Conservation (phyloP, 2,888 invertebrate species). For the Synergus laeviventris region DNA sequence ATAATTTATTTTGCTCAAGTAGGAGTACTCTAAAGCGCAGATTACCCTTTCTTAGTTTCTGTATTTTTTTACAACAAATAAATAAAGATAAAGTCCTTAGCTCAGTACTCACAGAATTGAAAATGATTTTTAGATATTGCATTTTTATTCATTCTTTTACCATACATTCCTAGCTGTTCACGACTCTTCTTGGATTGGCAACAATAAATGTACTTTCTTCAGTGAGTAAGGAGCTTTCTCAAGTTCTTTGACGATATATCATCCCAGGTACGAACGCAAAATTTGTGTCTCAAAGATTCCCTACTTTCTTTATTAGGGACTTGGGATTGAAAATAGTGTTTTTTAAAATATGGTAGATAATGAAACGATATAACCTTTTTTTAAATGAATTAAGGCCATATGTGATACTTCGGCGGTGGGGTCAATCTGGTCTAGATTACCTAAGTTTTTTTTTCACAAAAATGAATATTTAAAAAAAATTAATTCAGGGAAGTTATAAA, state of each 20-base stretch:
- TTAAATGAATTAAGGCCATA: too few species aligned
- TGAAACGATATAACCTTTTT: too few species aligned
- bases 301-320: background rate
- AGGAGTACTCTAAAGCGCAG: background rate
- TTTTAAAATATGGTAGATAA: background rate
- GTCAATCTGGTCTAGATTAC: too few species aligned
- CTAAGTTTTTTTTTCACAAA: too few species aligned
- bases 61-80: background rate
- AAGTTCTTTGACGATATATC: conserved; percentile 30
- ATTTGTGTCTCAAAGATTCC: background rate
- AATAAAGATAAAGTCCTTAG: background rate
- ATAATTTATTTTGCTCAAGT: background rate
- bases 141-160: background rate
- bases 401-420: too few species aligned
- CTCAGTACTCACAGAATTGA: background rate
- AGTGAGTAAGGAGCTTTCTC: background rate
- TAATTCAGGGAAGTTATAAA: too few species aligned
- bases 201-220: background rate
- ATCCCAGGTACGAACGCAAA: conserved; percentile 4
- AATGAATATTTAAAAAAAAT: too few species aligned
- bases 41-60: background rate
- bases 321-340: background rate
- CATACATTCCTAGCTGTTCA: too few species aligned
- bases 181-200: conserved; percentile 52
- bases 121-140: background rate